Evolutionary conservation across 2,113 vertebrate species (phyloP).

Genomic region (Seriola quinqueradiata): DNA sequence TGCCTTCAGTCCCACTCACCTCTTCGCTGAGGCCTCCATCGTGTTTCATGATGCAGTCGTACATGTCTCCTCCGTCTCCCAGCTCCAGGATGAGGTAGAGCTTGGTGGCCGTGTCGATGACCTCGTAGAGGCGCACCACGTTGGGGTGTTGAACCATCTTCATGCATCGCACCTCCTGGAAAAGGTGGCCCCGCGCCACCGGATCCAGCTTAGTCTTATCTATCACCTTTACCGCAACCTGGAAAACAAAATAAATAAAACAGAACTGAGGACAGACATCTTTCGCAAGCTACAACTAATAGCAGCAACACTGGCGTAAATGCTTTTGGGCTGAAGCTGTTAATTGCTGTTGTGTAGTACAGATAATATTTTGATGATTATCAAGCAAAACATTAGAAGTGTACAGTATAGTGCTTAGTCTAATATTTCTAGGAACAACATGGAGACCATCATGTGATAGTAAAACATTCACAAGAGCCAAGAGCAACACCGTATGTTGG

Average conservation of each 20-base stretch:
- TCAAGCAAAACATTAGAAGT: not conserved
- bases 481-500: not conserved
- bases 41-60: slow-evolving; percentile 99
- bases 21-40: slow-evolving; percentile 96
- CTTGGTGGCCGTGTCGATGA: slow-evolving; percentile 98
- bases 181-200: slow-evolving; percentile 94
- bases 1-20: slow-evolving; percentile 49
- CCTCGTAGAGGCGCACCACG: slow-evolving; percentile 97
- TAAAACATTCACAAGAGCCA: not conserved
- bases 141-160: slow-evolving; percentile 99
- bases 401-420: not conserved
- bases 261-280: not conserved
- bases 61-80: slow-evolving; percentile 98
- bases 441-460: not conserved
- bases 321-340: not conserved
- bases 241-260: not conserved
- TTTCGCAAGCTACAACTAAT: not conserved
- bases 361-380: not conserved
- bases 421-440: not conserved
- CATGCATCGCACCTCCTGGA: slow-evolving; percentile 99
- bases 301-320: not conserved
- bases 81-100: slow-evolving; percentile 98
- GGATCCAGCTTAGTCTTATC: slow-evolving; percentile 98
- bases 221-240: slow-evolving; percentile 98
- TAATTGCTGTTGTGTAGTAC: not conserved